A percentile compares a stretch with the other conserved stretches of the same genome.
phyloP scores from a whole-genome alignment of 2,113 vertebrate genomes.

The Saguinus imperator region DNA sequence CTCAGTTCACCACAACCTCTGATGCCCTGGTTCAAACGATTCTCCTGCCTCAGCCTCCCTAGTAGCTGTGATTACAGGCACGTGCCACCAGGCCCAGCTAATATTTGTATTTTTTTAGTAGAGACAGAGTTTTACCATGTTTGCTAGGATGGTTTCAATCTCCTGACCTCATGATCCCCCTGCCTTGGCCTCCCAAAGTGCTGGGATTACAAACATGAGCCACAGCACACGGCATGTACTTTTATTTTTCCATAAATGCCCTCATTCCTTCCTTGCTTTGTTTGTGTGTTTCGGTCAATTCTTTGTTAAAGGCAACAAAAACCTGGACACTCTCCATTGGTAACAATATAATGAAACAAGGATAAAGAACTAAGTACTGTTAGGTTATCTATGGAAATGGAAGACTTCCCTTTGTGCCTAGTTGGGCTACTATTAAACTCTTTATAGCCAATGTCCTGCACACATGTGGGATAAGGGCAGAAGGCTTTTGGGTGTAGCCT shows the following conservation, averaged over 20 bases:
- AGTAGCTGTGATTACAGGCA: background rate
- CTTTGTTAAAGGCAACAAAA: no score
- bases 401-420: background rate
- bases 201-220: background rate
- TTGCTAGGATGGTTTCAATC: background rate
- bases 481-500: background rate
- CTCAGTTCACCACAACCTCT: background rate
- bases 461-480: no score
- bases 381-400: background rate
- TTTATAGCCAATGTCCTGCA: background rate
- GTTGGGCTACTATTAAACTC: background rate
- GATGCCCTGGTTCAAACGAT: background rate
- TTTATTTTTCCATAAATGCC: no score
- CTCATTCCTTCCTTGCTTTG: no score
- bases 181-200: background rate
- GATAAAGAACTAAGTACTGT: background rate
- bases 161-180: background rate
- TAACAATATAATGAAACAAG: background rate
- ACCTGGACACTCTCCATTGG: no score
- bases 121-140: background rate
- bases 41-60: background rate
- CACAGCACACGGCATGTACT: no score
- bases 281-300: no score
- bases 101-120: background rate
- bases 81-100: background rate